phyloP scores from a whole-genome alignment of 2,888 invertebrate species.

The Crepidodera aurea region DNA sequence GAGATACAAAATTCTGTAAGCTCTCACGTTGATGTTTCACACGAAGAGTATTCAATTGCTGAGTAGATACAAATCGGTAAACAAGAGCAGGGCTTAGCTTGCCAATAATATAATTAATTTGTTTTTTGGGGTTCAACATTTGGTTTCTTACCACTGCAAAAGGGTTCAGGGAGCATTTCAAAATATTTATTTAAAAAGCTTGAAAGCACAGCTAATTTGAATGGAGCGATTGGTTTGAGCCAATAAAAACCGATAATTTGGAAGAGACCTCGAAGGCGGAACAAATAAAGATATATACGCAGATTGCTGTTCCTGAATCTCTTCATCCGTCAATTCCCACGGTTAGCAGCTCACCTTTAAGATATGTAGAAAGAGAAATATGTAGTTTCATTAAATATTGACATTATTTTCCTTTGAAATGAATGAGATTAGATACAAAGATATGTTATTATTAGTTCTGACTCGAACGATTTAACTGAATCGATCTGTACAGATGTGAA shows the following conservation, averaged over 20 bases:
- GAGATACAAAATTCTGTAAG: conserved; percentile 32
- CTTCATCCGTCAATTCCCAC: not conserved
- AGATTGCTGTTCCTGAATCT: not conserved
- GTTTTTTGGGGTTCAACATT: too few relatives aligned
- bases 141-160: too few relatives aligned
- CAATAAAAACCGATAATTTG: too few relatives aligned
- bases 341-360: not conserved
- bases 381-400: not conserved
- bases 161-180: too few relatives aligned
- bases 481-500: too few relatives aligned
- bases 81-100: too few relatives aligned
- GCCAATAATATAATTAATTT: too few relatives aligned
- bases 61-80: not conserved
- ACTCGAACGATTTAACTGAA: not conserved
- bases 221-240: too few relatives aligned
- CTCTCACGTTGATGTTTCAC: conserved; percentile 22
- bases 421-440: not conserved
- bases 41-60: conserved; percentile 7
- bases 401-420: not conserved
- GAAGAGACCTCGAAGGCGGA: too few relatives aligned
- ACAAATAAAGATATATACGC: too few relatives aligned
- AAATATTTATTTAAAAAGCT: too few relatives aligned
- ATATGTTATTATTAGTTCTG: not conserved
- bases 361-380: not conserved
- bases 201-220: too few relatives aligned